Conservation (phyloP, 2,888 invertebrate species). For the Therioaphis trifolii region DNA sequence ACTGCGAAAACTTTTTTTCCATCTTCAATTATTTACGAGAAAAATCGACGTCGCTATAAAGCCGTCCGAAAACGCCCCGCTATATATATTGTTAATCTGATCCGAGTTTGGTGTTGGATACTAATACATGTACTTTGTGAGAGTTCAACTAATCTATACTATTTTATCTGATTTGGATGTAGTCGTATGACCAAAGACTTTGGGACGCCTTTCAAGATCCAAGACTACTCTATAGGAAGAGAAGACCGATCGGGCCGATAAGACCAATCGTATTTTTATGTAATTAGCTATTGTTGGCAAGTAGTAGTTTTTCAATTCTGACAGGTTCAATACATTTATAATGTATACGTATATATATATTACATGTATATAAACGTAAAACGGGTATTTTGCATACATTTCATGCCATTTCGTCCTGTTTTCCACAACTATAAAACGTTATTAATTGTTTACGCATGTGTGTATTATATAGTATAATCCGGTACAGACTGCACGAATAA, state of each 20-base stretch:
- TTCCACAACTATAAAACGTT: background rate
- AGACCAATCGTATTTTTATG: constrained; percentile 56
- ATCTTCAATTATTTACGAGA: constrained; percentile 50
- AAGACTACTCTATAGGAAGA: background rate
- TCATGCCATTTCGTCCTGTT: background rate
- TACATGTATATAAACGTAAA: background rate
- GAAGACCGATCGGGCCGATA: constrained; percentile 38
- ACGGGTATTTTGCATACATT: constrained; percentile 34
- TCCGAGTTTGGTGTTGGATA: constrained; percentile 52
- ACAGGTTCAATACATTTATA: constrained; percentile 16
- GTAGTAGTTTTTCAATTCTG: constrained; percentile 55
- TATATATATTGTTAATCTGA: constrained; percentile 47
- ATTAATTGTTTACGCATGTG: background rate
- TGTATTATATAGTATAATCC: background rate
- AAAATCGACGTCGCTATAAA: constrained; percentile 36
- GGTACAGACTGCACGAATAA: background rate
- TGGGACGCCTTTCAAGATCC: constrained; percentile 43
- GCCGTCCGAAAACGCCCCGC: background rate
- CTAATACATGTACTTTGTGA: constrained; percentile 34
- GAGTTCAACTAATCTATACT: constrained; percentile 55
- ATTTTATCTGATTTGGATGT: constrained; percentile 60
- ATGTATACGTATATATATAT: background rate
- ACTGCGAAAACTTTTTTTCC: constrained; percentile 30
- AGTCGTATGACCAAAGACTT: constrained; percentile 49
- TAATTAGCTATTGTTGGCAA: constrained; percentile 58